Percentiles rank a stretch among this genome's conserved stretches.
phyloP scores from a whole-genome alignment of 2,797 vertebrate genomes.

The Acipenser transmontanus region DNA sequence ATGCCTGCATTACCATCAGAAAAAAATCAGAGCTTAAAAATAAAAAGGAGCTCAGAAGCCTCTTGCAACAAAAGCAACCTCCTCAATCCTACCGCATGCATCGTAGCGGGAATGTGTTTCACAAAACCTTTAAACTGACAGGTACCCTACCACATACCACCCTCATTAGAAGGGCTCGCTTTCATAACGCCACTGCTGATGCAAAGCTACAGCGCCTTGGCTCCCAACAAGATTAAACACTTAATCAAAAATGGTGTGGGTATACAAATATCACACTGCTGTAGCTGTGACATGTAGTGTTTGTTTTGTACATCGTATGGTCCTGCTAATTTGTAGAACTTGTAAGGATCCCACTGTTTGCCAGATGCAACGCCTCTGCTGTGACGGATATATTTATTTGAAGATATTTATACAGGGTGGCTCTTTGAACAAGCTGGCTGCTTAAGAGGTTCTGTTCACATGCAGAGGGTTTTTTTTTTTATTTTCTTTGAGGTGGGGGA shows the following conservation, averaged over 20 bases:
- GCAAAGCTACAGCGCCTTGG: constrained; percentile 5
- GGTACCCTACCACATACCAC: constrained; percentile 31
- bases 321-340: constrained; percentile 16
- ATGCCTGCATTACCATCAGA: background rate
- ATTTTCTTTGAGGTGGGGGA: constrained; percentile 17
- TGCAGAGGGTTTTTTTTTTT: constrained; percentile 46
- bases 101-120: constrained; percentile 10
- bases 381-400: constrained; percentile 67
- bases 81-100: background rate
- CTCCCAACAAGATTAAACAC: constrained; percentile 17
- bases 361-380: constrained; percentile 63
- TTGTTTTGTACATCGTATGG: constrained; percentile 61
- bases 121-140: constrained; percentile 33
- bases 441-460: constrained; percentile 45
- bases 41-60: background rate
- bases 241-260: constrained; percentile 7
- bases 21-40: background rate
- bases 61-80: constrained; percentile 12
- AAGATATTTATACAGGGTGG: constrained; percentile 58
- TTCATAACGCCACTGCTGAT: constrained; percentile 20
- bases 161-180: constrained; percentile 40
- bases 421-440: constrained; percentile 57
- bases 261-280: constrained; percentile 16
- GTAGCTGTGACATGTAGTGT: constrained; percentile 41
- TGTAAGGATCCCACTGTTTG: constrained; percentile 70